These are phyloP conservation scores for Pristis pectinata DNA, from an alignment of 2,797 vertebrate genomes.

Conservation along the genomic window DNA sequence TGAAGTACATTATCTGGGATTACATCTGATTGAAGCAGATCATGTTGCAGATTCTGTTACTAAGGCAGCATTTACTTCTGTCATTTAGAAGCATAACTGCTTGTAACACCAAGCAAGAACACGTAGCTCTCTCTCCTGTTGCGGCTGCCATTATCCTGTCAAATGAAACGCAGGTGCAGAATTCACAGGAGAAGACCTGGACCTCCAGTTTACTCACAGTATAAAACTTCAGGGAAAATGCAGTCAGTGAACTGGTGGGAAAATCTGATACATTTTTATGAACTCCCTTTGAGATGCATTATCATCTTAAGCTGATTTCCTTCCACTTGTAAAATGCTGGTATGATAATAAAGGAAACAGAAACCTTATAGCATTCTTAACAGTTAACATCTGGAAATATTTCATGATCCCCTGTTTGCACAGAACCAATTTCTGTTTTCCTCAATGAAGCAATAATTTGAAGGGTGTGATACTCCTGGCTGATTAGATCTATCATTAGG, in stretches of 20 bases:
- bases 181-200: not conserved
- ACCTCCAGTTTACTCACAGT: not conserved
- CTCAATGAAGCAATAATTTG: not conserved
- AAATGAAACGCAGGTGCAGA: not conserved
- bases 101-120: not conserved
- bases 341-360: not conserved
- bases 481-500: not conserved
- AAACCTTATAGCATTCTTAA: not conserved
- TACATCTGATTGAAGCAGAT: not conserved
- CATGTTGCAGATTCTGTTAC: not conserved
- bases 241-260: not conserved
- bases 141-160: no score
- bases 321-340: not conserved
- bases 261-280: constrained; percentile 20
- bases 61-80: not conserved
- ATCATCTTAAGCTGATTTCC: constrained; percentile 16
- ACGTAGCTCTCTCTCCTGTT: not conserved
- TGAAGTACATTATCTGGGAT: not conserved
- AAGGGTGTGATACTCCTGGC: not conserved
- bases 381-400: constrained; percentile 12
- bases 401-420: not conserved
- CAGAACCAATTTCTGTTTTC: not conserved
- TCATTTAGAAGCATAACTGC: not conserved
- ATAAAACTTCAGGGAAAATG: constrained; percentile 4
- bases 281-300: constrained; percentile 19